Conservation (phyloP, 1,140 invertebrate genomes). For the Cataglyphis hispanica region DNA sequence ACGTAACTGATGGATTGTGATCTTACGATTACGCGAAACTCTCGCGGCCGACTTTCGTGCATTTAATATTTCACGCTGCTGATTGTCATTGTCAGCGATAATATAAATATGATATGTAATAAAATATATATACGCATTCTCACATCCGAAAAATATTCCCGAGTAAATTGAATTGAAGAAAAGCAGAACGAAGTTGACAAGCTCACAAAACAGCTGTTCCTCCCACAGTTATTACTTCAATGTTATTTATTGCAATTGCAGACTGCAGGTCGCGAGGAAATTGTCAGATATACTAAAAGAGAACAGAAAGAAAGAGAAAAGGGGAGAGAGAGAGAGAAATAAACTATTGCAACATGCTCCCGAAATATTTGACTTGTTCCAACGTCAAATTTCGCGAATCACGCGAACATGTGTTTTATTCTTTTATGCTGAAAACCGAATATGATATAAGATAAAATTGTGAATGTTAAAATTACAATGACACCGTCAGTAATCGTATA, state of each 20-base stretch:
- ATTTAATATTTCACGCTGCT: background rate
- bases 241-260: constrained; percentile 23
- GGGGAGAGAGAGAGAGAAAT: too few relatives aligned
- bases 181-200: background rate
- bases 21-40: background rate
- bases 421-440: background rate
- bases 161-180: background rate
- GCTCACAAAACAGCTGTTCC: background rate
- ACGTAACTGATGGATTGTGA: constrained; percentile 1
- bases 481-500: background rate
- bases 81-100: background rate
- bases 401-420: background rate
- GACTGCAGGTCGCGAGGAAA: constrained; percentile 20
- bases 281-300: constrained; percentile 16
- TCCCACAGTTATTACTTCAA: constrained; percentile 14
- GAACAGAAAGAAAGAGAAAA: too few relatives aligned
- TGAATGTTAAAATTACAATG: constrained; percentile 5
- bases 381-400: constrained; percentile 14
- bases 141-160: background rate
- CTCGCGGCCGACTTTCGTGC: background rate
- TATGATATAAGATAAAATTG: background rate
- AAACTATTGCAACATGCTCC: constrained; percentile 15
- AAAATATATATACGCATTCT: background rate
- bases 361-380: constrained; percentile 44
- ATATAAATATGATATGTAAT: background rate